Evolutionary conservation across 2,113 vertebrate species (phyloP), one percentile per base, ranked within the genome.

Genomic region (Ciconia maguari): DNA sequence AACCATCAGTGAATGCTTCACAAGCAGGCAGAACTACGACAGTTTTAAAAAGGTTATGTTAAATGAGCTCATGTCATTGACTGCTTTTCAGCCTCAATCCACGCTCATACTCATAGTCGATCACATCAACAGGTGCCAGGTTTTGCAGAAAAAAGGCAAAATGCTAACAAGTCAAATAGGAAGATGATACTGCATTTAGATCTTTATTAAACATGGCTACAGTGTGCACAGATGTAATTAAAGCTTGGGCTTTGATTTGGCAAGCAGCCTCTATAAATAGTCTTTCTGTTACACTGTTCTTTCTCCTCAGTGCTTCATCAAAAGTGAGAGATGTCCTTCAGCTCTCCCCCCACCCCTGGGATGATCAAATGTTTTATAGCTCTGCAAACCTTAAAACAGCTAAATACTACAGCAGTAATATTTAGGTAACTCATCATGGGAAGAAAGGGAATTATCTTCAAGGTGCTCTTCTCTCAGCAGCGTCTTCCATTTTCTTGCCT

Each of bases 211-310:
- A 77, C 27, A 64, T 57, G 69, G 65, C 65, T 84, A 48, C 54
- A 30, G 36, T 65, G 17, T 32, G 41, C 24, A 11, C 21, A 87
- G 58, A 84, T 68, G 15, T 69, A 90, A 89, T 87, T 94, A 94
- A 83, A 90, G 48, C 20, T 16, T 34, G 49, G 49, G 58, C 29
- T 94, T 94, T 83, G 46, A 86, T 79, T 89, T 96, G 94, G 74
- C 69, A 93, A 97, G 87, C 72, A 88, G 51, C 20, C 34, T 93
- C 71, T 80, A 88, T 74, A 94, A 97, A 86, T 71, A 95, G 49
- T n/a, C 48, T 60, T 84, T 54, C 27, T 71, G 48, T 70, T 82
- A 76, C 46, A 46, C 72, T 68, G 65, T 15, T 93, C 57, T 90
- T 83, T 93, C 70, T 75, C 57, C 55, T 72, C 42, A 54, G 64